Conservation (phyloP, 2,797 vertebrate species). For the Taenioides sp. region DNA sequence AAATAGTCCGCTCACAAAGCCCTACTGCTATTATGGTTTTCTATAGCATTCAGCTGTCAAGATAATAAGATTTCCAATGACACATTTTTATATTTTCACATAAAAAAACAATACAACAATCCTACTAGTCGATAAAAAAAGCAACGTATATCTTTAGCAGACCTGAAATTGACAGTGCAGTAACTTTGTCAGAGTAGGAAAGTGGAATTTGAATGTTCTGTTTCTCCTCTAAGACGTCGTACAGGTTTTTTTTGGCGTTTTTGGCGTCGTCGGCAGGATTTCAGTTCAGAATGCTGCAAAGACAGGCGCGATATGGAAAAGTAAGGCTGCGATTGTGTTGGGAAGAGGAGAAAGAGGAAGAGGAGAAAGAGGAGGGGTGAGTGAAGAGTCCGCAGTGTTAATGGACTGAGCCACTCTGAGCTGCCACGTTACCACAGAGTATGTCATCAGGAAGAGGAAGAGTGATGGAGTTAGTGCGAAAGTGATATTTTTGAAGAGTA, state of each 20-base stretch:
- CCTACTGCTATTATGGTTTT: neutral
- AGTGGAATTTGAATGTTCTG: neutral
- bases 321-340: conserved; percentile 43
- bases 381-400: conserved; percentile 39
- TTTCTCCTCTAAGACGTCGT: neutral
- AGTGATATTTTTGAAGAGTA: neutral
- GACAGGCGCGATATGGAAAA: conserved; percentile 23
- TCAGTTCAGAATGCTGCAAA: neutral
- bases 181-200: neutral
- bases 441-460: conserved; percentile 41
- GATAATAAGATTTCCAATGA: neutral
- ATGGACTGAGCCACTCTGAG: conserved; percentile 48
- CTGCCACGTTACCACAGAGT: conserved; percentile 53
- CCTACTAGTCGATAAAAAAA: neutral
- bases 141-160: neutral
- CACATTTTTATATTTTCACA: neutral
- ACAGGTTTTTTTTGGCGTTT: no score
- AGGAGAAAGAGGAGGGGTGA: conserved; percentile 14
- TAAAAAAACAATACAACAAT: neutral
- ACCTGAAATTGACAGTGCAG: neutral
- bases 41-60: neutral
- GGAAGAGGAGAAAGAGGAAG: conserved; percentile 19
- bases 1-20: neutral
- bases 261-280: neutral
- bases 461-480: conserved; percentile 17